Conservation (phyloP, 2,113 vertebrate species). For the Neolamprologus tretocephalus region DNA sequence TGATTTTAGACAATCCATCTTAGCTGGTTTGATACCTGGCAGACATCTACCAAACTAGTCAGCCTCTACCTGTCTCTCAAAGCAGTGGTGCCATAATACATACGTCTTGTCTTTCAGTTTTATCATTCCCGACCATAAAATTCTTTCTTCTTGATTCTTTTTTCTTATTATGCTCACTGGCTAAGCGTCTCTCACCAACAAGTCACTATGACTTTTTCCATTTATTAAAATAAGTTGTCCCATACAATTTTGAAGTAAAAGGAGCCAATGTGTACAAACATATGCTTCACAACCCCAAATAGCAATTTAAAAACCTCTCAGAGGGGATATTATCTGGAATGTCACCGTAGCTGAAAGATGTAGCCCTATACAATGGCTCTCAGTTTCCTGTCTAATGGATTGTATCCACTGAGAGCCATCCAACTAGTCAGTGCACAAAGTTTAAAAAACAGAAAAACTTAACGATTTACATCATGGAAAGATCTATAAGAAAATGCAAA, state of each 20-base stretch:
- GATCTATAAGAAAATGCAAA: background rate
- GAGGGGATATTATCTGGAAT: background rate
- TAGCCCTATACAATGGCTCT: background rate
- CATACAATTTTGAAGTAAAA: background rate
- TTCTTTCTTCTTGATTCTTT: background rate
- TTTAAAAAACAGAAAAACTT: background rate
- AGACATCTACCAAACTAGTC: background rate
- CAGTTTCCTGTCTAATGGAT: background rate
- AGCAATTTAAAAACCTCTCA: background rate
- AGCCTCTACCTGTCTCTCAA: background rate
- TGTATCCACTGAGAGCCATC: background rate
- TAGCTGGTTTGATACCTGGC: background rate
- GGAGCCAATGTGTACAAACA: background rate
- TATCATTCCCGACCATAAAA: background rate
- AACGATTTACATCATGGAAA: accelerated
- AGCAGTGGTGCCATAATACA: background rate
- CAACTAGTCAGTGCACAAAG: background rate
- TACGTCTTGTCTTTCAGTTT: background rate
- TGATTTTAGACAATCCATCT: background rate
- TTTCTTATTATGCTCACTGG: background rate
- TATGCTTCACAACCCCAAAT: background rate
- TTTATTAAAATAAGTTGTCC: background rate
- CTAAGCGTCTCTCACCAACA: background rate
- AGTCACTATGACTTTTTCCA: background rate
- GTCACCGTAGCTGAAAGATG: background rate